Base-by-base conservation (phyloP, 2,113 vertebrate species). In the Malaclemys terrapin region DNA sequence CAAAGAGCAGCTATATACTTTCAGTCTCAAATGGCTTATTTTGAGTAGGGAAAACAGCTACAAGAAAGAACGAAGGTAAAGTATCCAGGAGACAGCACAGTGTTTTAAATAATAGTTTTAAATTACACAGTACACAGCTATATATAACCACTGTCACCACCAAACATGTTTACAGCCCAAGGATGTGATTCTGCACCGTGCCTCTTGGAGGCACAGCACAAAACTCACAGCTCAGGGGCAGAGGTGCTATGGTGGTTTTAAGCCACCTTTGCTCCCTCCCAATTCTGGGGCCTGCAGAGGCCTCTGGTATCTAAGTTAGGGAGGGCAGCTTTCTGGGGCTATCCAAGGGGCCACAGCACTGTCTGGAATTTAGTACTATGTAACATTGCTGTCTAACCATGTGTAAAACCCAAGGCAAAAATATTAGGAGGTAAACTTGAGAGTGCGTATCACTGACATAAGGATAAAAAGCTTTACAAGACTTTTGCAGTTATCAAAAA, bases 51-150 rank as follows among this genome's bases (percentile, higher is more conserved):
- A 50, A 27, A 65, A 6, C 42, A 13, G 35, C 47, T 17, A 3
- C 42, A 11, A 72, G 78, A 87, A 75, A 92, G 95, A 94, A 93
- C 80, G 91, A 69, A 69, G 22, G 45, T 75, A 85, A 78, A 89
- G 52, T 19, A 35, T 94, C 86, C 87, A 65, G 87, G 69, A 76
- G 87, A 57, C 22, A 62, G 29, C 56, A 27, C 0, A 50, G 62
- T 56, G 25, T 57, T 25, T 57, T 57, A 57, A 57, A 10, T 53
- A 69, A 69, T n/a, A 69, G 65, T 92, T 95, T 94, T 25, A 87
- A 89, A 42, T 78, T 47, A 78, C 42, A 27, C 42, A 47, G 75
- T 7, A 14, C 82, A 22, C 17, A 84, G 52, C 78, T 92, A 79
- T 38, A 42, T 49, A 5, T 50, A 91, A 84, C 53, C 49, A 82